phyloP scores from a whole-genome alignment of 2,888 invertebrate genomes.

The Caradrina kadenii region DNA sequence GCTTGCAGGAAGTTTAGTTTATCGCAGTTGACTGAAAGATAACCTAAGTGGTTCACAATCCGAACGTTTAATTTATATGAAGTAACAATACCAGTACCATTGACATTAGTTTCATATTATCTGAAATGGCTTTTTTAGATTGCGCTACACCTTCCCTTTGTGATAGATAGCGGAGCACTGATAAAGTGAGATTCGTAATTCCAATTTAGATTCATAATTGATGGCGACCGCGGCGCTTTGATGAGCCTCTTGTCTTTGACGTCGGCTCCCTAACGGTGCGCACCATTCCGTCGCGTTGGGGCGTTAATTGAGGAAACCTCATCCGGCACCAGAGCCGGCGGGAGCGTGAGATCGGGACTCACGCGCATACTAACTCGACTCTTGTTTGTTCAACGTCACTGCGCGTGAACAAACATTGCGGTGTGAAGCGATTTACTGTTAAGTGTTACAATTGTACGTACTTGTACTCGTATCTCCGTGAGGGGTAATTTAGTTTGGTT shows the following conservation, averaged over 20 bases:
- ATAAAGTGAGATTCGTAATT: slow-evolving; percentile 47
- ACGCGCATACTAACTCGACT: slow-evolving; percentile 59
- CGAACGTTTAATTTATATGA: slow-evolving; percentile 60
- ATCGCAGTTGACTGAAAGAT: slow-evolving; percentile 64
- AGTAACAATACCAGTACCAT: slow-evolving; percentile 50
- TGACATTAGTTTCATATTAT: slow-evolving; percentile 40
- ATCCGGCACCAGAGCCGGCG: slow-evolving; percentile 56
- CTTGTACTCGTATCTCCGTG: slow-evolving; percentile 52
- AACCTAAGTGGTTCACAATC: slow-evolving; percentile 56
- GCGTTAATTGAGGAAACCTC: slow-evolving; percentile 78
- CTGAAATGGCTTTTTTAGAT: slow-evolving; percentile 48
- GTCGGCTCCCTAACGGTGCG: slow-evolving; percentile 63
- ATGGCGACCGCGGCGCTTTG: slow-evolving; percentile 42
- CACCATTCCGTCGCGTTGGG: slow-evolving; percentile 56
- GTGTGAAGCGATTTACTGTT: slow-evolving; percentile 74
- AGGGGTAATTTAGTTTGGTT: slow-evolving; percentile 39
- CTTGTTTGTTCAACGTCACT: slow-evolving; percentile 68
- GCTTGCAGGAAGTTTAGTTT: slow-evolving; percentile 61
- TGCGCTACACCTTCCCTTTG: slow-evolving; percentile 39
- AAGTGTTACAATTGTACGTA: slow-evolving; percentile 72
- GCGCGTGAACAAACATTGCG: slow-evolving; percentile 76
- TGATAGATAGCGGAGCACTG: slow-evolving; percentile 34
- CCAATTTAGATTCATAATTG: slow-evolving; percentile 45
- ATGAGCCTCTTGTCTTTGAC: slow-evolving; percentile 50
- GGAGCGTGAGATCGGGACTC: slow-evolving; percentile 69